Evolutionary conservation across 2,888 invertebrate genomes (phyloP).

Genomic region (Aporophyla nigra): DNA sequence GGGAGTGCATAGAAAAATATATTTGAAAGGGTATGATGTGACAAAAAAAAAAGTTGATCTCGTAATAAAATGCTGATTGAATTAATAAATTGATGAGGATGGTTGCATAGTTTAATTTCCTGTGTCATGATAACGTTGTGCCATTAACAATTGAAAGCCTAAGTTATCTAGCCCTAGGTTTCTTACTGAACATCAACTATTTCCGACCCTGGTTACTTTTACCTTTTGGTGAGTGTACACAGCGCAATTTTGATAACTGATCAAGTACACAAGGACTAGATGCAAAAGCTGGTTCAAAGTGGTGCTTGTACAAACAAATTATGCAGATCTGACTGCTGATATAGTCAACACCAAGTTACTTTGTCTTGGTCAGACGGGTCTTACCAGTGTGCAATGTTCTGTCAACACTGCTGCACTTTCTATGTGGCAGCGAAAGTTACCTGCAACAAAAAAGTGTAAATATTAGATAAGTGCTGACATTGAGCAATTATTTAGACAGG

Average conservation of each 20-base stretch:
- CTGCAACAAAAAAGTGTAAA: slow-evolving; percentile 72
- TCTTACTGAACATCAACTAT: no score
- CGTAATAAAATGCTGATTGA: neutral
- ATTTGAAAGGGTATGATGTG: neutral
- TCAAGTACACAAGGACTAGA: neutral
- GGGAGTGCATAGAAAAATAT: neutral
- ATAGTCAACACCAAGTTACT: slow-evolving; percentile 7
- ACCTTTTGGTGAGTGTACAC: neutral
- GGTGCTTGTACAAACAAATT: neutral
- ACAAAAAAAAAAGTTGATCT: neutral
- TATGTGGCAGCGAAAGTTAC: slow-evolving; percentile 72
- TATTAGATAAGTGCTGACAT: slow-evolving; percentile 34
- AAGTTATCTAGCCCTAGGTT: no score
- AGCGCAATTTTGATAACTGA: neutral
- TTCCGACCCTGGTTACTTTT: no score
- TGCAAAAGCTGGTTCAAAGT: neutral
- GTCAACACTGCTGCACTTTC: slow-evolving; percentile 15
- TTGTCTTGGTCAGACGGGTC: slow-evolving; percentile 1
- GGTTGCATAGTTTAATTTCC: neutral
- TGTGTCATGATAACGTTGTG: neutral
- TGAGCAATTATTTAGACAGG: neutral
- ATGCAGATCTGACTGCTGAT: neutral
- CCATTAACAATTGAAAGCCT: neutral
- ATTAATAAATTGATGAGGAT: neutral
- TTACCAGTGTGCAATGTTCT: neutral